Conservation (phyloP, 37 sponge, comb jelly and placozoan species). For the Axinella damicornis region DNA sequence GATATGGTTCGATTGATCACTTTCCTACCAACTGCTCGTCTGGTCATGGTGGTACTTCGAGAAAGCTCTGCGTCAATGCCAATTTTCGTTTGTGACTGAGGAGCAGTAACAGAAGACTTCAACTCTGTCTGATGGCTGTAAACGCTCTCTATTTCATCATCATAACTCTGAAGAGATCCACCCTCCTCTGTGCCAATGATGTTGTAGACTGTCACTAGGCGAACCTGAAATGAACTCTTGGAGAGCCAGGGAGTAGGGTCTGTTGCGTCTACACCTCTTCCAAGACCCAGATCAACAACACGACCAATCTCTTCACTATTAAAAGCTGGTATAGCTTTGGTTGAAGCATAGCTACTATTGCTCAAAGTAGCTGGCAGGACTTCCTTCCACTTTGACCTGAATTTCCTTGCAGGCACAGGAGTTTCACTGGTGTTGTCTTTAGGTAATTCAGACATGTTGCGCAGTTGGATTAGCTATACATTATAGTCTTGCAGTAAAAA, state of each 20-base stretch:
- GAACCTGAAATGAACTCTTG: slow-evolving; percentile 61
- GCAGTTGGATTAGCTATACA: too few relatives aligned
- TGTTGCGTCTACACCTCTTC: slow-evolving; percentile 66
- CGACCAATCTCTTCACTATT: too few relatives aligned
- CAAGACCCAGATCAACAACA: slow-evolving; percentile 57
- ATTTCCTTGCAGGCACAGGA: too few relatives aligned
- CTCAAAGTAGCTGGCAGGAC: too few relatives aligned
- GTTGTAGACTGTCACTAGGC: slow-evolving; percentile 9
- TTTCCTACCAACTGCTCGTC: slow-evolving; percentile 43
- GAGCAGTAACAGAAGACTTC: slow-evolving; percentile 26
- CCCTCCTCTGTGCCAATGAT: slow-evolving; percentile 67
- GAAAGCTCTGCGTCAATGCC: slow-evolving; percentile 53
- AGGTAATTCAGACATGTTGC: too few relatives aligned
- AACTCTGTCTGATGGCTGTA: slow-evolving; percentile 29
- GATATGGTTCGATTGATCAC: slow-evolving; percentile 60
- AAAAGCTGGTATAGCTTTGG: too few relatives aligned
- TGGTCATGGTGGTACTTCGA: slow-evolving; percentile 15
- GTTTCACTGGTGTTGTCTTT: too few relatives aligned
- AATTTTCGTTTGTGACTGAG: slow-evolving; percentile 39
- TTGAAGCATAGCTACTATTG: too few relatives aligned
- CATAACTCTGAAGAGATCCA: slow-evolving; percentile 63
- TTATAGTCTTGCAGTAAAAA: too few relatives aligned
- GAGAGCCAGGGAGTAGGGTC: slow-evolving; percentile 44
- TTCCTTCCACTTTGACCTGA: too few relatives aligned
- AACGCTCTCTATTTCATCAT: slow-evolving; percentile 39